Base-by-base conservation (phyloP, 2,113 vertebrate genomes). In the Thryonomys swinderianus region DNA sequence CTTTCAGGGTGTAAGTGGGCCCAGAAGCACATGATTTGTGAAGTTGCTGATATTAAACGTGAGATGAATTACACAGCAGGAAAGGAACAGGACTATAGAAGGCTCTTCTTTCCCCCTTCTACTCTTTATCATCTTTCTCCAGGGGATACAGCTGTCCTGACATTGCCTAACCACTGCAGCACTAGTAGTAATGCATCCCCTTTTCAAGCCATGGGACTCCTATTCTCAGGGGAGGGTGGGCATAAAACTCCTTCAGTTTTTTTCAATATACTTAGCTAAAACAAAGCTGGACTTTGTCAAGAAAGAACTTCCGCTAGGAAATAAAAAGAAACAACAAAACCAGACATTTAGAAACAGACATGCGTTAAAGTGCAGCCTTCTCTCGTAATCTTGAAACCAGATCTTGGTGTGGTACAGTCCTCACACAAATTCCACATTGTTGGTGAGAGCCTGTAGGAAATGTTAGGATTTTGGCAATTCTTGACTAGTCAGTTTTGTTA, bases 401-500 rank as follows among this genome's bases (percentile, higher is more conserved):
- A 93, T 92, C 84, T 95, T 80, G 91, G 89, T 92, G 91, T 57
- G 66, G 61, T 53, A 32, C 2, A 66, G 40, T 48, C 93, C 86
- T 91, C 94, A 96, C 83, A 97, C 91, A 97, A 61, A 91, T 96
- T 97, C 91, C 89, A 83, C 91, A 93, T 96, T 97, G 95, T 95
- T 97, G 93, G 25, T 83, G 45, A 94, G 61, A 84, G 95, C 51
- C 90, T 30, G 89, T 16, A 96, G 91, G 91, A 97, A 96, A 97
- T 93, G 96, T 94, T 97, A 97, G 84, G 89, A 96, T 93, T 95
- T 91, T 97, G 97, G 97, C 97, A 97, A 81, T 94, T 94, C 93
- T 93, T 94, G 88, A 97, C 96, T 97, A 91, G 89, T 97, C 94
- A 93, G 86, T 97, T 96, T 96, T 97, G 96, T 97, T 97, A 73